Base-by-base conservation (phyloP, 2,113 vertebrate species). In the Archilochus colubris region DNA sequence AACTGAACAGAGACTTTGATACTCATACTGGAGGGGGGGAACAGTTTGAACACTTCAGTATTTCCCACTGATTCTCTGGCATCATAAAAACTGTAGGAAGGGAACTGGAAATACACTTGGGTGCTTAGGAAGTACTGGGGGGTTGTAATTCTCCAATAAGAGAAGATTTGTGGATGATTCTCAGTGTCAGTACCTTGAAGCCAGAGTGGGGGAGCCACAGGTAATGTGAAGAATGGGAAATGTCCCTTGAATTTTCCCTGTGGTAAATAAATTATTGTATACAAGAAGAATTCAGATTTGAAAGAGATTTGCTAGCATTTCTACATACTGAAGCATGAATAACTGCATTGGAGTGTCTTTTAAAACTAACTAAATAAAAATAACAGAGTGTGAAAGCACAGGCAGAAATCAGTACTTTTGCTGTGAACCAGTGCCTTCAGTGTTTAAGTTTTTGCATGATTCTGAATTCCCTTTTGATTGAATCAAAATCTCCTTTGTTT, bases 51-150 rank as follows among this genome's bases (percentile, higher is more conserved):
- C 0, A 0, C 20, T 44, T 46, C 0, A 8, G 0, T 28, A 0
- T 78, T 74, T 58, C 43, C 55, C 28, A 17, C 12, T 1, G 1
- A 0, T 7, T 30, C 28, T 57, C 14, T 75, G 46, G 6, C 19
- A 1, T 9, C 64, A 10, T 6, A 38, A 84, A 21, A 54, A 6
- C 25, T 43, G 28, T 23, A 7, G 7, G 9, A 5, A 36, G 33
- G 9, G 2, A 31, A 10, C 15, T 16, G 54, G 0, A 4, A 2
- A 2, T 10, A 3, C 53, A 3, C 13, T 14, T 6, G 1, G 0
- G 10, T 44, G 40, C 67, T 38, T 13, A 12, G 40, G 17, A 64
- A 72, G 2, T 2, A 1, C 0, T 18, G 68, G 46, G 31, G 14
- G 7, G 38, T 1, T 13, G 36, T 27, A 21, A 6, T 13, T 51